These are phyloP conservation scores for Epinephelus awoara DNA, from an alignment of 2,797 vertebrate genomes.

Conservation along the genomic window DNA sequence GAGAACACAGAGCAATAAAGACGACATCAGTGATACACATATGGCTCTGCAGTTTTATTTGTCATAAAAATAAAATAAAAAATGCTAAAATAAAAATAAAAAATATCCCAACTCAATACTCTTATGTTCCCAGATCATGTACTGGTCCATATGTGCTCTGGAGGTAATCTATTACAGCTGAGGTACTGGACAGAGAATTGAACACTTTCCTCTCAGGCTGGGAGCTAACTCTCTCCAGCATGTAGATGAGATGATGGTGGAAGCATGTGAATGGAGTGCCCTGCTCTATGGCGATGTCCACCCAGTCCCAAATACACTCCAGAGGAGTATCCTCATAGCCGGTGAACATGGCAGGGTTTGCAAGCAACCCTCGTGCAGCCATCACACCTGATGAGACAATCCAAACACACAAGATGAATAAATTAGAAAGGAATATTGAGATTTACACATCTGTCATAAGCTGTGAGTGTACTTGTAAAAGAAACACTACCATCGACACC, in stretches of 20 bases:
- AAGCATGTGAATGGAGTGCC: conserved; percentile 96
- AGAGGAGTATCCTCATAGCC: conserved; percentile 95
- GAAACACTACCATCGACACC: conserved; percentile 91
- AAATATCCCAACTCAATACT: not conserved
- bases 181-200: conserved; percentile 94
- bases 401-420: conserved; percentile 12
- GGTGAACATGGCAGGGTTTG: conserved; percentile 97
- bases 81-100: conserved; percentile 15
- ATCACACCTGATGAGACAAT: conserved; percentile 87
- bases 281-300: conserved; percentile 92
- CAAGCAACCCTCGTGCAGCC: conserved; percentile 94
- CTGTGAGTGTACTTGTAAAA: not conserved
- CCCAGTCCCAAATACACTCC: conserved; percentile 96
- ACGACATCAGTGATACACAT: not conserved
- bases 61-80: conserved; percentile 37
- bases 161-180: conserved; percentile 95
- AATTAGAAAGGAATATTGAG: not conserved
- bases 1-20: not conserved
- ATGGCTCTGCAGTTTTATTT: conserved; percentile 55
- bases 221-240: conserved; percentile 96
- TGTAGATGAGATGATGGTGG: conserved; percentile 98
- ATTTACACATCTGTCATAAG: not conserved
- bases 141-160: conserved; percentile 88
- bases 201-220: conserved; percentile 95
- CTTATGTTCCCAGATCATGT: conserved; percentile 53